Evolutionary conservation across 2,888 invertebrate species (phyloP).

Genomic region (Synanthedon vespiformis): DNA sequence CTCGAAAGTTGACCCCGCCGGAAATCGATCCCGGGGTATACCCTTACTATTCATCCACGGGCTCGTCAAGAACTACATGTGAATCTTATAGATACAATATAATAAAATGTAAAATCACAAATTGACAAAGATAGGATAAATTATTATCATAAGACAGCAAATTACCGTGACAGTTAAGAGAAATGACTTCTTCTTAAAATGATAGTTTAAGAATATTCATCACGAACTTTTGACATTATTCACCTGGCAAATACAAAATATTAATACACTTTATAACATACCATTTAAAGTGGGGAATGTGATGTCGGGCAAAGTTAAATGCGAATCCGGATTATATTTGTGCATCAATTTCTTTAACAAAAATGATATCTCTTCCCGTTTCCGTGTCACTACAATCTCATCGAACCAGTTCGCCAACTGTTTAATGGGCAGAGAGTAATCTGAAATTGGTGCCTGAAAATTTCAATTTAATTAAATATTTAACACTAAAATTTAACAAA

Average conservation of each 20-base stretch:
- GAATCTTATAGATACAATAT: too few relatives aligned
- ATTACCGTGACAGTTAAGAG: too few relatives aligned
- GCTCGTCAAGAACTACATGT: too few relatives aligned
- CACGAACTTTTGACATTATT: too few relatives aligned
- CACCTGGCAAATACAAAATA: not conserved
- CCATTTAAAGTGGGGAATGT: conserved; percentile 83
- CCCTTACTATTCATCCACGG: too few relatives aligned
- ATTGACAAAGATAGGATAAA: too few relatives aligned
- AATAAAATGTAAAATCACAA: too few relatives aligned
- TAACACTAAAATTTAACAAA: not conserved
- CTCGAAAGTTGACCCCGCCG: too few relatives aligned
- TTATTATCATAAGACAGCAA: too few relatives aligned
- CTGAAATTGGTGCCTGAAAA: conserved; percentile 82
- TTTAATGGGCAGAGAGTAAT: conserved; percentile 86
- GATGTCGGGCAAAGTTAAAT: conserved; percentile 77
- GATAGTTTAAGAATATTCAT: too few relatives aligned
- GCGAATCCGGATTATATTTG: conserved; percentile 76
- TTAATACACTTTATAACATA: conserved; percentile 15
- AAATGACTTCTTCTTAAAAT: too few relatives aligned
- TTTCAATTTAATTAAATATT: conserved; percentile 2
- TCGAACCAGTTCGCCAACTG: conserved; percentile 89
- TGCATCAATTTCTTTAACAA: conserved; percentile 82
- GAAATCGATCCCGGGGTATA: too few relatives aligned
- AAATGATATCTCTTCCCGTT: conserved; percentile 87
- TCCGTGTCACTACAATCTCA: conserved; percentile 83